Base-by-base conservation (phyloP, 1,140 invertebrate genomes). In the Hyles vespertilio region DNA sequence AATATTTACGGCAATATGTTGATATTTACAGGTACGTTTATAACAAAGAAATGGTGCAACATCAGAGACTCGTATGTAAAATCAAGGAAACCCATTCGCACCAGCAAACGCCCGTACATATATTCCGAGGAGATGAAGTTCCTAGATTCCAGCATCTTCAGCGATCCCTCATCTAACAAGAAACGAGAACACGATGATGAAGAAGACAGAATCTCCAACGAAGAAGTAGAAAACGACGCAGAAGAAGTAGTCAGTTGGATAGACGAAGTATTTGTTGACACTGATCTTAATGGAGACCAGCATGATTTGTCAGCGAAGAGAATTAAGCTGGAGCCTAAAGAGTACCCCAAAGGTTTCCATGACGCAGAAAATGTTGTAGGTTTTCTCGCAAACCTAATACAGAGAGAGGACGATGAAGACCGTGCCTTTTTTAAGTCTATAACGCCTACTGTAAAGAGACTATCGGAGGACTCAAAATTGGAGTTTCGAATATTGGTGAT, bases 31-130 rank as follows among this genome's bases (percentile, higher is more conserved):
- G 74, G 75, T 47, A 55, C 63, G 3, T 63, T 70, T 11, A 70
- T 81, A 47, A 69, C 66, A 36, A 74, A 67, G 32, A 81, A 81
- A 61, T 81, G 78, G 78, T 72, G 64, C 47, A 81, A 81, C 67
- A 52, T 74, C 0, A 52, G 78, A 44, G 78, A 81, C 33, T 70
- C 70, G 3, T 81, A 74, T 34, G 72, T 71, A 0, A 81, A 81
- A 63, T 73, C 72, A 1, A 56, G 50, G 40, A 69, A 61, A 47
- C 62, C 61, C 0, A 49, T 49, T 10, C 40, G 59, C 3, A 49
- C 22, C 3, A 55, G 57, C 7, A 57, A 47, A 40, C 47, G 58
- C 49, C 76, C 78, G 0, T 81, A 81, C 52, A 12, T 79, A 3
- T 67, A 79, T 48, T 47, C 70, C 0, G 58, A 72, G 3, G 58